These are phyloP conservation scores for Gymnoscopelus microlampas DNA, from an alignment of 2,797 vertebrate species.

Conservation along the genomic window DNA sequence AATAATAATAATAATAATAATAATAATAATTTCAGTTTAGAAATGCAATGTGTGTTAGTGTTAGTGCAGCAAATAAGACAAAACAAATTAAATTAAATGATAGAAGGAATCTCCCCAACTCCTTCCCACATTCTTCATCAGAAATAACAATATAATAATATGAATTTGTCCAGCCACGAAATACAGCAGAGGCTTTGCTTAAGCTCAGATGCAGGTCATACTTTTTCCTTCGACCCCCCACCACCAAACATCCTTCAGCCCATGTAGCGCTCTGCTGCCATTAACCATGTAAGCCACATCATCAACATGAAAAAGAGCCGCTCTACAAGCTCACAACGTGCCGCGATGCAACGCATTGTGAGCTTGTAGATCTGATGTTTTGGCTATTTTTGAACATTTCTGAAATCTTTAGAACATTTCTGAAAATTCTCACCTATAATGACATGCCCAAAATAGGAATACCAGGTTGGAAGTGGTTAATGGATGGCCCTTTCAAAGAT, in stretches of 20 bases:
- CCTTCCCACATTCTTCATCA: constrained; percentile 9
- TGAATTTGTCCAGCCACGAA: constrained; percentile 62
- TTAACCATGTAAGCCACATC: background rate
- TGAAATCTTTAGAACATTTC: no score
- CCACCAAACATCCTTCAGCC: constrained; percentile 7
- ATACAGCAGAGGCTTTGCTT: constrained; percentile 65
- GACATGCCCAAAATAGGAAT: no score
- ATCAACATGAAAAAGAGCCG: background rate
- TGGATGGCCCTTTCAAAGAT: no score
- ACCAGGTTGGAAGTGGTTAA: no score
- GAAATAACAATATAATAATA: constrained; percentile 73
- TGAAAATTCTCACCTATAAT: no score
- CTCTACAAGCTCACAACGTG: no score
- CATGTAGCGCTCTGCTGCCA: background rate
- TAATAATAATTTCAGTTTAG: constrained; percentile 5
- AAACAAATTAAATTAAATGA: constrained; percentile 32
- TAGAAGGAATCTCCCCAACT: constrained; percentile 28
- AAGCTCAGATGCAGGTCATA: constrained; percentile 63
- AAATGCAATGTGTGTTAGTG: constrained; percentile 59
- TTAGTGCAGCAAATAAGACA: constrained; percentile 71
- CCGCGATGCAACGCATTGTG: no score
- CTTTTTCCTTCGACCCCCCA: background rate
- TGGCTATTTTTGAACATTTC: no score
- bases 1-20: constrained; percentile 32
- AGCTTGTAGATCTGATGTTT: no score